Evolutionary conservation across 2,888 invertebrate species (phyloP), one percentile per base, ranked within the genome.

Genomic region (Auanema freiburgensis): DNA sequence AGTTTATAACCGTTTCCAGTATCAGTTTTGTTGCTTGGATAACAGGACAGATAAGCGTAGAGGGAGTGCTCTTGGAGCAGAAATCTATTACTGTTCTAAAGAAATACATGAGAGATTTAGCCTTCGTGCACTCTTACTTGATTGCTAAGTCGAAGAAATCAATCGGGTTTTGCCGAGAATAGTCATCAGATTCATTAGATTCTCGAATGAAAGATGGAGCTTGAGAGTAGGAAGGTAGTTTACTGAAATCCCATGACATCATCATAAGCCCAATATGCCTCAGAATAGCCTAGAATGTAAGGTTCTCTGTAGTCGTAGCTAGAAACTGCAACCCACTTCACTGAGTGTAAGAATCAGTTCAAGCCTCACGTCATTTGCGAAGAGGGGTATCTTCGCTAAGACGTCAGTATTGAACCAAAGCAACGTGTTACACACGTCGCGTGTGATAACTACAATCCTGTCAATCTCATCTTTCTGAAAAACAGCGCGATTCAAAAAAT

Each of bases 321-420:
- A 43, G n/a, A 46, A 5, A 3, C 10, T 46, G 16, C 10, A 46
- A 46, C 46, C 16, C 21, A 46, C 46, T 16, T 16, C 16, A 46
- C 46, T 46, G 10, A 46, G 46, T 16, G 16, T 5, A 21, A 16
- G 21, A 16, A 46, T 16, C 16, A 46, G 10, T 18, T 21, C 16
- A 3, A 46, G 10, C 10, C 46, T 16, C 4, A 21, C 10, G 10
- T 46, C 21, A 10, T 46, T 21, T 3, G 16, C 46, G 46, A 21
- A 46, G 10, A 46, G 46, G 10, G 21, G 46, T 5, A 46, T 46
- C 10, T 46, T 46, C 3, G 46, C 46, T 16, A 46, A 18, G 3
- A 46, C 46, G 10, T 46, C 46, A 46, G 46, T 18, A 46, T 46
- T 46, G 10, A 46, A 46, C 46, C 46, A 46, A 5, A 5, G 46